Conservation (phyloP, 2,888 invertebrate genomes). For the Scotopteryx bipunctaria region DNA sequence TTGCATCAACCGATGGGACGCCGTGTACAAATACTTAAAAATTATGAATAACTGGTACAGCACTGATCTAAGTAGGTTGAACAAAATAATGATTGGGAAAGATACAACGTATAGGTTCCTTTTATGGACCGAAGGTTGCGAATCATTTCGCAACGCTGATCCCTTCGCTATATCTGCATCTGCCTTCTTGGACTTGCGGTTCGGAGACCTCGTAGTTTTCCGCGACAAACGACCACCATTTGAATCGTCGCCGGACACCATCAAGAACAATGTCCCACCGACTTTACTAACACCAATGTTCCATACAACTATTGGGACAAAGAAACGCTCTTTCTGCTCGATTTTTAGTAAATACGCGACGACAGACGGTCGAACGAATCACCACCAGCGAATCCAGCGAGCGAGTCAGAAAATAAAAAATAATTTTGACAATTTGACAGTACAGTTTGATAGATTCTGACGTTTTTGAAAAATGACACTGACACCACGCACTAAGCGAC, state of each 20-base stretch:
- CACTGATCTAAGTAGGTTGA: conserved; percentile 91
- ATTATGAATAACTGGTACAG: conserved; percentile 94
- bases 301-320: conserved; percentile 72
- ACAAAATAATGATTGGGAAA: conserved; percentile 93
- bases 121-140: conserved; percentile 92
- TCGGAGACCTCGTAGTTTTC: conserved; percentile 86
- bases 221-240: conserved; percentile 86
- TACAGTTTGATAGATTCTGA: too few species aligned
- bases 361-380: background rate
- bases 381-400: conserved; percentile 6
- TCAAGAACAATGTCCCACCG: conserved; percentile 75
- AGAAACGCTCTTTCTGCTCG: conserved; percentile 62
- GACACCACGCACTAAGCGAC: too few species aligned
- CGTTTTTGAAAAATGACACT: too few species aligned
- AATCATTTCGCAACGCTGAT: conserved; percentile 83
- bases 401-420: background rate
- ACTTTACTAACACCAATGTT: conserved; percentile 68
- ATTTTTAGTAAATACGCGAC: conserved; percentile 32
- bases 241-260: conserved; percentile 84
- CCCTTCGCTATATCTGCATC: conserved; percentile 85
- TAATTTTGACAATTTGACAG: too few species aligned
- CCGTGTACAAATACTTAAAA: conserved; percentile 92
- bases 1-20: conserved; percentile 89
- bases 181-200: conserved; percentile 85
- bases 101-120: conserved; percentile 94